Conservation (phyloP, 1,140 invertebrate species). For the Drosophila nikananu region DNA sequence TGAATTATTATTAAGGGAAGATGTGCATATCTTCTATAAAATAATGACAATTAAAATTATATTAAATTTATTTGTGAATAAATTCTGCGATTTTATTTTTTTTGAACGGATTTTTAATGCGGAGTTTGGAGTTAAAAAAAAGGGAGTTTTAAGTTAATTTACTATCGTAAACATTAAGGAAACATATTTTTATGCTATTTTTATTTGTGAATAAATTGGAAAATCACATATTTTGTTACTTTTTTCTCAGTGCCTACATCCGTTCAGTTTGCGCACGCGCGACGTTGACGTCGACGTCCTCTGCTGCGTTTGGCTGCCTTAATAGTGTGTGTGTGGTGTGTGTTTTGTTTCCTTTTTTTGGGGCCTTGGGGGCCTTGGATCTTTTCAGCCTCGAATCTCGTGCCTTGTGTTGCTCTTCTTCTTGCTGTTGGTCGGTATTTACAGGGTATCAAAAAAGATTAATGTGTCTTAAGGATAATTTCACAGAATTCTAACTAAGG, state of each 20-base stretch:
- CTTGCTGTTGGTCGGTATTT: slow-evolving; percentile 38
- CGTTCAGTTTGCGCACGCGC: slow-evolving; percentile 78
- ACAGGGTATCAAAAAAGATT: slow-evolving; percentile 10
- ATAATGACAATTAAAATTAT: not conserved
- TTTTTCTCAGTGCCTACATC: slow-evolving; percentile 50
- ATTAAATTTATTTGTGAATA: too few relatives aligned
- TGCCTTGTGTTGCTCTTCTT: slow-evolving; percentile 67
- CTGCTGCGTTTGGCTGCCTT: slow-evolving; percentile 29
- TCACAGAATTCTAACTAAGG: fast-evolving
- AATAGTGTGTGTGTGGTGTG: slow-evolving; percentile 17
- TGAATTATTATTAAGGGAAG: too few relatives aligned
- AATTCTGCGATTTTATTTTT: too few relatives aligned
- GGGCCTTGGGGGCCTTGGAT: slow-evolving; percentile 49
- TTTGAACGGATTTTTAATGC: too few relatives aligned
- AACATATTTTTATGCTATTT: too few relatives aligned
- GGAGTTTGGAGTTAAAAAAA: too few relatives aligned
- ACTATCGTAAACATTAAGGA: too few relatives aligned
- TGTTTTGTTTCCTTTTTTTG: slow-evolving; percentile 43
- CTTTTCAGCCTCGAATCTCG: slow-evolving; percentile 58
- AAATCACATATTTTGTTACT: too few relatives aligned
- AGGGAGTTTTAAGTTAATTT: too few relatives aligned
- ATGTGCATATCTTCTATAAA: too few relatives aligned
- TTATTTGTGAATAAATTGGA: too few relatives aligned
- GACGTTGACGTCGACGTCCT: slow-evolving; percentile 41
- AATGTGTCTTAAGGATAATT: too few relatives aligned